Percentiles rank a stretch among this genome's conserved stretches.
phyloP scores from a whole-genome alignment of 2,113 vertebrate species.

The Apodemus sylvaticus region DNA sequence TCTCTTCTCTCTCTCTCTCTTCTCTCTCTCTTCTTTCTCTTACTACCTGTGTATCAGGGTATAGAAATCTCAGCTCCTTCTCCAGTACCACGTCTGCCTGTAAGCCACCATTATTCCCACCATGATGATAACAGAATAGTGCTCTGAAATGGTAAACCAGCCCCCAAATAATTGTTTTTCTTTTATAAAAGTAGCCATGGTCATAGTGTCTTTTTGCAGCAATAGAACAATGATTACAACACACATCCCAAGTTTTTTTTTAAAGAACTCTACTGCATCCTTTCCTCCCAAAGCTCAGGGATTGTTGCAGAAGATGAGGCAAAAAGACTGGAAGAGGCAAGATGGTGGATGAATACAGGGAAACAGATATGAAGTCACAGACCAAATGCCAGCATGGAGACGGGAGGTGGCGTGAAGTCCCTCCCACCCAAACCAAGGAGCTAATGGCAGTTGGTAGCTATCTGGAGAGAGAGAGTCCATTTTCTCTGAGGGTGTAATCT shows the following conservation, averaged over 20 bases:
- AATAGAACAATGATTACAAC: not conserved
- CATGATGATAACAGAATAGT: not conserved
- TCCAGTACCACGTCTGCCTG: not conserved
- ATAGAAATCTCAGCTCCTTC: not conserved
- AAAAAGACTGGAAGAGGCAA: not conserved
- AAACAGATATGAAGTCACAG: not conserved
- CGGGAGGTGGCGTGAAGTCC: not conserved
- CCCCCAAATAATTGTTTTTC: not conserved
- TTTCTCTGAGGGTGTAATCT: not conserved
- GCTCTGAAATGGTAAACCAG: not conserved
- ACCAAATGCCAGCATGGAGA: not conserved
- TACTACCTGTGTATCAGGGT: not conserved
- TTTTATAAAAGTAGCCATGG: not conserved
- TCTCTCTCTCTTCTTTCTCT: no score
- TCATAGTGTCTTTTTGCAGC: not conserved
- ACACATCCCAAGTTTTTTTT: constrained; percentile 3
- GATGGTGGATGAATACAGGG: not conserved
- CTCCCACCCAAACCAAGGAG: not conserved
- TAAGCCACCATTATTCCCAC: no score
- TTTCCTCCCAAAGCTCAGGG: not conserved
- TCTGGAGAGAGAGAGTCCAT: not conserved
- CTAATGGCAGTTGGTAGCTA: not conserved
- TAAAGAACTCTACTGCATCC: not conserved
- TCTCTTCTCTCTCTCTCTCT: no score
- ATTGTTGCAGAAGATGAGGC: not conserved